Percentiles rank a stretch among this genome's conserved stretches.
Evolutionary conservation across 2,888 invertebrate species (phyloP).

Genomic region (Euphydryas editha): DNA sequence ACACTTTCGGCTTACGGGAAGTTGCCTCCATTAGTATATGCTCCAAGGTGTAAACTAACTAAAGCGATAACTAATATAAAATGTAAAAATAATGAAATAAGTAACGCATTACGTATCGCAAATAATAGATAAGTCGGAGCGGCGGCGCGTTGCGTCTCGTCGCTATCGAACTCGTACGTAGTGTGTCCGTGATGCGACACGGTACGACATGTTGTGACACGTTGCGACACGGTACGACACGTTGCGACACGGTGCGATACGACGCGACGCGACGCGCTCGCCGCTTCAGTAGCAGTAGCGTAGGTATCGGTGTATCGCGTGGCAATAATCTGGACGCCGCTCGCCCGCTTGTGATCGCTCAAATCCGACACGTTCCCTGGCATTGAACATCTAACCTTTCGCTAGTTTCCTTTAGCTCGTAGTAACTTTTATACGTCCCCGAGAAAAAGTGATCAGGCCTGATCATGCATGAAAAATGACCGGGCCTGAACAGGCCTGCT

Average conservation of each 20-base stretch:
- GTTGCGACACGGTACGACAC: no score
- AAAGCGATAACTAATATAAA: constrained; percentile 53
- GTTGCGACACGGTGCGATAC: no score
- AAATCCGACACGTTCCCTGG: constrained; percentile 28
- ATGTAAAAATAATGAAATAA: constrained; percentile 55
- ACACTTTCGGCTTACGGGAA: no score
- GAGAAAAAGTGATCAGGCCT: no score
- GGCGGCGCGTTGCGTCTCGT: constrained; percentile 32
- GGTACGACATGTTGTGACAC: no score
- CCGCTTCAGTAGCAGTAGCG: constrained; percentile 43
- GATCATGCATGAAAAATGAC: no score
- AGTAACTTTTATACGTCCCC: constrained; percentile 38
- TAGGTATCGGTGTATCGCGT: constrained; percentile 61
- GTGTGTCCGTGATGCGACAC: neutral
- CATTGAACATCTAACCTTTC: constrained; percentile 54
- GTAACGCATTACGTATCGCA: constrained; percentile 61
- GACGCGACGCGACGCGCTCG: no score
- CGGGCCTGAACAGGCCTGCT: no score
- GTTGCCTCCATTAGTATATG: no score
- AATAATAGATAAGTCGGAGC: constrained; percentile 47
- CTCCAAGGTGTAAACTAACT: constrained; percentile 41
- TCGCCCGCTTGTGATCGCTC: neutral
- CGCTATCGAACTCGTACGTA: neutral
- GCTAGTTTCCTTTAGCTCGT: constrained; percentile 56
- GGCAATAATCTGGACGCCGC: constrained; percentile 54